A percentile compares a stretch with the other conserved stretches of the same genome.
Conservation (phyloP, 2,113 vertebrate genomes). For the Indicator maculatus region DNA sequence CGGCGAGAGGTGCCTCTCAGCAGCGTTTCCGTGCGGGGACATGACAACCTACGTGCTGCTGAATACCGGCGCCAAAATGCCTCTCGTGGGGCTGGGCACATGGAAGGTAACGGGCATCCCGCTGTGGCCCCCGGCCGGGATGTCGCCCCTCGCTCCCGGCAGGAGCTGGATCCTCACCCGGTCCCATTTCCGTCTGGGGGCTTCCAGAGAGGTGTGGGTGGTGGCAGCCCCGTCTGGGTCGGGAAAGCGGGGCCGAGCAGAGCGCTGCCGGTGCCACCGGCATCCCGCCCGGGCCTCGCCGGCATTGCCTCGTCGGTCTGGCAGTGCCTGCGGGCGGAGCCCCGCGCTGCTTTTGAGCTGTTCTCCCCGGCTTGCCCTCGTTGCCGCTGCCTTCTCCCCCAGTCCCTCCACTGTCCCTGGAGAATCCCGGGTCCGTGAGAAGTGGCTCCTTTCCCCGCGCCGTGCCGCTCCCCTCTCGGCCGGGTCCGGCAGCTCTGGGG, state of each 20-base stretch:
- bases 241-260: not conserved
- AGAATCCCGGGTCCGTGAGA: not conserved
- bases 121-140: too few species aligned
- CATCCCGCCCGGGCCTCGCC: not conserved
- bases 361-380: too few species aligned
- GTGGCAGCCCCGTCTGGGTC: not conserved
- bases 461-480: too few species aligned
- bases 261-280: not conserved
- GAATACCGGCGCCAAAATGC: conserved; percentile 77
- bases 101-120: conserved; percentile 78
- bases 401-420: not conserved
- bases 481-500: too few species aligned
- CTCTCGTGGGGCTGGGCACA: conserved; percentile 83
- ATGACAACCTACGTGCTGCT: conserved; percentile 76
- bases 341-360: not conserved
- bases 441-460: not conserved
- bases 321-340: too few species aligned
- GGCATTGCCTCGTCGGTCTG: not conserved
- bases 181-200: not conserved
- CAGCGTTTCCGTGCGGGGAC: fast-evolving
- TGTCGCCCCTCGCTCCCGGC: not conserved
- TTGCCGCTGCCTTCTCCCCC: too few species aligned
- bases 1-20: fast-evolving
- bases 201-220: not conserved
- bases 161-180: too few species aligned